Percentiles rank a stretch among this genome's conserved stretches.
Conservation (phyloP, 2,797 vertebrate species). For the Acanthurus lineatus region DNA sequence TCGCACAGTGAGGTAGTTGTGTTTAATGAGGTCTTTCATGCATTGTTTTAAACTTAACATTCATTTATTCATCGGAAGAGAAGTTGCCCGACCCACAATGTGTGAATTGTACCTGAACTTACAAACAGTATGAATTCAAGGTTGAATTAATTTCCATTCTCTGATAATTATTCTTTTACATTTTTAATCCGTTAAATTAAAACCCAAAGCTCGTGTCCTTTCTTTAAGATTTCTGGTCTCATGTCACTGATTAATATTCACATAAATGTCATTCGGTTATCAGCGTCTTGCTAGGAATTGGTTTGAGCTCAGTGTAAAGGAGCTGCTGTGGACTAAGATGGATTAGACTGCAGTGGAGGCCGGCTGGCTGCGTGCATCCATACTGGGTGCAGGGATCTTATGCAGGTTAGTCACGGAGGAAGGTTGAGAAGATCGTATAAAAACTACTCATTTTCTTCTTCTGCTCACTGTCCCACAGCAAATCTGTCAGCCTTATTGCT, state of each 20-base stretch:
- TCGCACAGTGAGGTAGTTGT: not conserved
- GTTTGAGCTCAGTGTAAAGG: conserved; percentile 8
- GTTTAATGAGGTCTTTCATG: not conserved
- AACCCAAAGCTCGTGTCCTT: conserved; percentile 2
- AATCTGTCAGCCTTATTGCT: conserved; percentile 62
- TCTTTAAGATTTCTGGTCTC: not conserved
- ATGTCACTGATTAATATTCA: conserved; percentile 37
- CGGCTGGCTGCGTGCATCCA: conserved; percentile 29
- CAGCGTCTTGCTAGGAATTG: conserved; percentile 26
- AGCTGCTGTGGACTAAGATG: conserved; percentile 51
- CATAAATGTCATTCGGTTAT: conserved; percentile 20
- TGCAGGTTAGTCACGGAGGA: conserved; percentile 66
- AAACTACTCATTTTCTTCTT: conserved; percentile 57
- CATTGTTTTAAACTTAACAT: not conserved
- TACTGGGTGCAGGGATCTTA: conserved; percentile 39
- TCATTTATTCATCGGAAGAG: conserved; percentile 6
- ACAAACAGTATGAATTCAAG: not conserved
- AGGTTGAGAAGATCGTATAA: conserved; percentile 47
- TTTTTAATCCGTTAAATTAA: not conserved
- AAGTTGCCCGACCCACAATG: not conserved
- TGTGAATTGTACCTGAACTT: not conserved
- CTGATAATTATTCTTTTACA: not conserved
- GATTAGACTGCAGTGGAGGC: conserved; percentile 52
- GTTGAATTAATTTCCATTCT: not conserved
- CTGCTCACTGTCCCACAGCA: conserved; percentile 48